A percentile compares a stretch with the other conserved stretches of the same genome.
Conservation (phyloP, 1,140 invertebrate genomes). For the Ladona fulva region DNA sequence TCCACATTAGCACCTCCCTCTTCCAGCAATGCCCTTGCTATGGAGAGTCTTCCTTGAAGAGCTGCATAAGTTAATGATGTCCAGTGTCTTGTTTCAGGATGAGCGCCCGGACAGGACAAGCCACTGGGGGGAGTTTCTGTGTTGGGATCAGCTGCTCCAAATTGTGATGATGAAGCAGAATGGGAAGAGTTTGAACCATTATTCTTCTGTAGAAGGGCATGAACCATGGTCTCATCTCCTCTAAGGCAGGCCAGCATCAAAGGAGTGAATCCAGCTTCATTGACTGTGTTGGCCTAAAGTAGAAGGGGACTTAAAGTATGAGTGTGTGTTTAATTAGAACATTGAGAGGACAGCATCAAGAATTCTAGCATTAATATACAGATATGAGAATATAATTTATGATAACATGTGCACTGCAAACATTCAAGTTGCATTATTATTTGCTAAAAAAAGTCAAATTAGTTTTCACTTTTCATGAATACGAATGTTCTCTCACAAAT, state of each 20-base stretch:
- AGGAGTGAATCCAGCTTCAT: slow-evolving; percentile 67
- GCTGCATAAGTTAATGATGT: slow-evolving; percentile 64
- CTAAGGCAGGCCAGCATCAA: slow-evolving; percentile 71
- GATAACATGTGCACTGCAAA: too few species aligned
- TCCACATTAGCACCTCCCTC: slow-evolving; percentile 76
- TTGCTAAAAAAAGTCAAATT: too few species aligned
- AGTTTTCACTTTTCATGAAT: too few species aligned
- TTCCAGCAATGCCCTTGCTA: slow-evolving; percentile 52
- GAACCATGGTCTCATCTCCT: slow-evolving; percentile 66
- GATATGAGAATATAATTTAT: too few species aligned
- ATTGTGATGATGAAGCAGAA: slow-evolving; percentile 39
- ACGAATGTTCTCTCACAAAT: too few species aligned
- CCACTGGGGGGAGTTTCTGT: slow-evolving; percentile 50
- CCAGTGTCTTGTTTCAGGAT: slow-evolving; percentile 67
- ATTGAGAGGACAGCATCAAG: too few species aligned
- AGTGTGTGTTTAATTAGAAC: too few species aligned
- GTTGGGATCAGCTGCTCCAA: slow-evolving; percentile 56
- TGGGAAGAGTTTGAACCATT: slow-evolving; percentile 39
- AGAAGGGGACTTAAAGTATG: too few species aligned
- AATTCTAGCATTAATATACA: too few species aligned
- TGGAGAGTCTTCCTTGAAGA: slow-evolving; percentile 41
- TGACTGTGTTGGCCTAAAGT: slow-evolving; percentile 59
- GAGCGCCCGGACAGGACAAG: slow-evolving; percentile 36
- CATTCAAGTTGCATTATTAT: too few species aligned
- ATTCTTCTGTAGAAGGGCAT: slow-evolving; percentile 37